Base-by-base conservation (phyloP, 2,797 vertebrate species). In the Phoebastria nigripes region DNA sequence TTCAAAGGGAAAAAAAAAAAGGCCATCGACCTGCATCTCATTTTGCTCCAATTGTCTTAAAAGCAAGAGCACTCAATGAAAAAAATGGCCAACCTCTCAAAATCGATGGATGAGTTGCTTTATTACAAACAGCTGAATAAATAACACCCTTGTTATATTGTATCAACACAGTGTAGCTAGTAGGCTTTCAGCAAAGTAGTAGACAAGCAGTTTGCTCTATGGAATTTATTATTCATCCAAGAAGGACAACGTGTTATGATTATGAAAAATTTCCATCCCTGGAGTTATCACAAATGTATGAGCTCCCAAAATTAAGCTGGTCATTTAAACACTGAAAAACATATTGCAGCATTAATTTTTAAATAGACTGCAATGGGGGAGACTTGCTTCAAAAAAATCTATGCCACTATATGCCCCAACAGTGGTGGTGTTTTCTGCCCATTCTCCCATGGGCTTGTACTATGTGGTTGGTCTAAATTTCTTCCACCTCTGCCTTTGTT, bases 231-330 rank as follows among this genome's bases (percentile, higher is more conserved):
- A 96, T 94, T 93, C 70, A 66, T 86, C 66, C 82, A 94, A 82
- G 74, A 87, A 94, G 91, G 81, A 93, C 73, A 77, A 31, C 2
- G 15, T 79, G 35, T 87, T 80, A 95, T 12, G 83, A 94, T 93
- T 62, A 94, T 59, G 93, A 97, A 97, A 79, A 87, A 95, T 90
- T 96, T 84, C 87, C 79, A 92, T 92, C 67, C 71, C 94, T 42
- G 28, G 80, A 89, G 89, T 96, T 95, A 84, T 95, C 72, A 93
- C 49, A 86, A 91, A 95, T 86, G 72, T 41, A 94, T 82, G 82
- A 94, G 79, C 58, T 96, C 58, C 82, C 76, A 83, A 92, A 96
- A 86, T 79, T 76, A 95, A 91, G 89, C 42, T 83, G 90, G 82
- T 69, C 93, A 91, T 85, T 92, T 88, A 62, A 95, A 88, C 72